phyloP scores from a whole-genome alignment of 2,888 invertebrate genomes.

The Osmoderma eremita region DNA sequence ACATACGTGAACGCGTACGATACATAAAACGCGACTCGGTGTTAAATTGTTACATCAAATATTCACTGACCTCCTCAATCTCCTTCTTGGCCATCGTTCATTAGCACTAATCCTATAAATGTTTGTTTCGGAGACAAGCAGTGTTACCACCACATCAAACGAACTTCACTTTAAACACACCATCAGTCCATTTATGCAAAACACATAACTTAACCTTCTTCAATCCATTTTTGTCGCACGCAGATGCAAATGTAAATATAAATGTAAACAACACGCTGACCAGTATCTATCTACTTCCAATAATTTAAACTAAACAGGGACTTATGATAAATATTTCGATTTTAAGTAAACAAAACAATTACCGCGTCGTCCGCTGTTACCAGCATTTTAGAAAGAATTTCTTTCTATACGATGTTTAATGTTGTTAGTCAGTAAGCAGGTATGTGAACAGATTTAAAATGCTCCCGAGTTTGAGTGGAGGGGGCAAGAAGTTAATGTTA shows the following conservation, averaged over 20 bases:
- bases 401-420: constrained; percentile 1
- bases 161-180: no score
- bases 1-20: background rate
- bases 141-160: no score
- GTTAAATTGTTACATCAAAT: constrained; percentile 51
- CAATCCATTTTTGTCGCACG: no score
- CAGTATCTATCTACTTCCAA: no score
- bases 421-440: constrained; percentile 17
- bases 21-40: constrained; percentile 35
- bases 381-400: constrained; percentile 7
- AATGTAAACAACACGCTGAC: no score
- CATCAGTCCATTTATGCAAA: no score
- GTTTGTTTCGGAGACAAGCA: constrained; percentile 4
- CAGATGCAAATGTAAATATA: no score
- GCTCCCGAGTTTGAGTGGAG: constrained; percentile 9
- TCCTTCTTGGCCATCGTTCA: constrained; percentile 50
- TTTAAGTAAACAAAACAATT: no score
- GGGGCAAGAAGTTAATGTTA: constrained; percentile 35
- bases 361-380: no score
- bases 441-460: constrained; percentile 21
- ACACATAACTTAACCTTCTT: no score
- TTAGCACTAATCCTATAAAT: constrained; percentile 45
- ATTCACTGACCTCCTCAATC: constrained; percentile 55
- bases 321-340: no score
- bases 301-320: no score